A percentile compares a stretch with the other conserved stretches of the same genome.
These are phyloP conservation scores for Megaceryle alcyon DNA, from an alignment of 2,797 vertebrate species.

Conservation along the genomic window DNA sequence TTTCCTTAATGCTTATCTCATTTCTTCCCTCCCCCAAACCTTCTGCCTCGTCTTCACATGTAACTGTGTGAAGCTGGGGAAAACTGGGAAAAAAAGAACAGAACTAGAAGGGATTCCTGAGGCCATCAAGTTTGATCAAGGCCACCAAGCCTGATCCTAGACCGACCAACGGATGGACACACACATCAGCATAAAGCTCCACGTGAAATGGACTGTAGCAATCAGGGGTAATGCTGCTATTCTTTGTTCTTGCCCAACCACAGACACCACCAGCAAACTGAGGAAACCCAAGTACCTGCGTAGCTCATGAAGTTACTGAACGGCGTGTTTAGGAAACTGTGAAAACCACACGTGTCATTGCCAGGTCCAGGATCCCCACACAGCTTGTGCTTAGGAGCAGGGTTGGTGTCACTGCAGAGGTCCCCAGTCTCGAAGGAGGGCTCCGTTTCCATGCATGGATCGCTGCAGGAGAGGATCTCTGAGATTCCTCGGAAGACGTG, in stretches of 20 bases:
- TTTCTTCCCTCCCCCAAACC: background rate
- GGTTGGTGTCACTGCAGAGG: constrained; percentile 95
- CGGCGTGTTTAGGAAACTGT: constrained; percentile 90
- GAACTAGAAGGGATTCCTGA: background rate
- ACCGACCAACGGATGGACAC: background rate
- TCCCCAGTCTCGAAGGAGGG: constrained; percentile 98
- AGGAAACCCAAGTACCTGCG: constrained; percentile 83
- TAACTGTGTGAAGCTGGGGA: background rate
- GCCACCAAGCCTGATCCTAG: background rate
- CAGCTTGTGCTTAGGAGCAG: constrained; percentile 93
- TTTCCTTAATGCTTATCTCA: constrained; percentile 14
- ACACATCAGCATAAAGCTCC: background rate
- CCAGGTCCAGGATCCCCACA: constrained; percentile 92
- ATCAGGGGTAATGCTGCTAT: background rate
- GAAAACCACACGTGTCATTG: constrained; percentile 93
- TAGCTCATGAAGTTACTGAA: constrained; percentile 99
- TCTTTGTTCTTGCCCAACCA: background rate
- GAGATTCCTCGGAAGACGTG: constrained; percentile 98
- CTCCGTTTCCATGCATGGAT: constrained; percentile 95
- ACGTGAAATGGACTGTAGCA: background rate
- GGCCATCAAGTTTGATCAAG: background rate
- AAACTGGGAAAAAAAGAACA: background rate
- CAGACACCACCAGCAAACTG: background rate
- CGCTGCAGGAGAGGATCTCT: constrained; percentile 96
- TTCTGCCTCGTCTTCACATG: background rate